Evolutionary conservation across 2,113 vertebrate genomes (phyloP).

Genomic region (Jacana jacana): DNA sequence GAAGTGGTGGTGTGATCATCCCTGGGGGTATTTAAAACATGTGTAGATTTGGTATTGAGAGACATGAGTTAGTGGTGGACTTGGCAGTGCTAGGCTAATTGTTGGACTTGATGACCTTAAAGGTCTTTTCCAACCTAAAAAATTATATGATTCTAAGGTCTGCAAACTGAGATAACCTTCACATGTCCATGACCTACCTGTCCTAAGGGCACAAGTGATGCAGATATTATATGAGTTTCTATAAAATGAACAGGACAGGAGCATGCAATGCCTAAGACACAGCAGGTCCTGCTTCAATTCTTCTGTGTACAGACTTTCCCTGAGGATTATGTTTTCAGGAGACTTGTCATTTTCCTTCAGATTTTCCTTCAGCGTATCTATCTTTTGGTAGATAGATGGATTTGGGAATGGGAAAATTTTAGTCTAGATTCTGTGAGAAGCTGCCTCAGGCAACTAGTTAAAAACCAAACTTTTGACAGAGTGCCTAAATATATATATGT

Average conservation of each 20-base stretch:
- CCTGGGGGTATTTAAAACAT: background rate
- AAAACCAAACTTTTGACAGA: background rate
- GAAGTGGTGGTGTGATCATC: background rate
- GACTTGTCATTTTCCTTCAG: background rate
- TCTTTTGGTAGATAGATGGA: background rate
- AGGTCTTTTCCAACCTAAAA: background rate
- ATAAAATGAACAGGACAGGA: background rate
- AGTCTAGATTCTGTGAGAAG: background rate
- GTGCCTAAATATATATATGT: background rate
- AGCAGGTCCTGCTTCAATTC: background rate
- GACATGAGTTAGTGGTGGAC: background rate
- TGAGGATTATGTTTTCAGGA: background rate
- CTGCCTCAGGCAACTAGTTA: background rate
- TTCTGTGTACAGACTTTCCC: background rate
- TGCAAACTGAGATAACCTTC: background rate
- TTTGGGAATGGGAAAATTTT: background rate
- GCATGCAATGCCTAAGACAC: background rate
- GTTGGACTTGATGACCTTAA: background rate
- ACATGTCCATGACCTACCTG: fast-evolving
- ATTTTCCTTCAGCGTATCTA: background rate
- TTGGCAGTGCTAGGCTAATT: background rate
- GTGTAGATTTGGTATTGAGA: background rate
- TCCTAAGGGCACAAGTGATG: background rate
- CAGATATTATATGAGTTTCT: background rate
- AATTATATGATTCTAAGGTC: background rate